Conservation (phyloP, 2,888 invertebrate species). For the Calameuta pallipes region DNA sequence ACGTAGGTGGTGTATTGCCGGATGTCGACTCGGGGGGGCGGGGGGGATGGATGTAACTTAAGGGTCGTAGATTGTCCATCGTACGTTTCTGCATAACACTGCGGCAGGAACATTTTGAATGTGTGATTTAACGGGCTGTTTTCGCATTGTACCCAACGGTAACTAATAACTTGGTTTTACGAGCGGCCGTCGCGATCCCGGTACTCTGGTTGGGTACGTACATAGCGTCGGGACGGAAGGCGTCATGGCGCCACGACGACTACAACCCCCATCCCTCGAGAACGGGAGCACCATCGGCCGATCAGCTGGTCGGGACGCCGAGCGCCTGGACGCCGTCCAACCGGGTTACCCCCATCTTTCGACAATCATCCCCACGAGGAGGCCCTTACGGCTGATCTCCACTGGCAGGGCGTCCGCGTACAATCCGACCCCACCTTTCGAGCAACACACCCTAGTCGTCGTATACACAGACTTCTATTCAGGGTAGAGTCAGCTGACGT, state of each 20-base stretch:
- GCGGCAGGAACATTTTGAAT: conserved; percentile 12
- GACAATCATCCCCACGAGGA: conserved; percentile 6
- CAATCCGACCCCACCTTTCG: neutral
- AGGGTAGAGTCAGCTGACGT: neutral
- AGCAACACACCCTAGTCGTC: neutral
- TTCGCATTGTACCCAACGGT: conserved; percentile 48
- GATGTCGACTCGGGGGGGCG: neutral
- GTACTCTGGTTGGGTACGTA: conserved; percentile 1
- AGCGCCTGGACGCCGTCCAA: conserved; percentile 62
- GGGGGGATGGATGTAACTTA: neutral
- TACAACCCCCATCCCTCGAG: conserved; percentile 42
- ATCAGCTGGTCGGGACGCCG: conserved; percentile 57
- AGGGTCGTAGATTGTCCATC: neutral
- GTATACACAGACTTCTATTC: neutral
- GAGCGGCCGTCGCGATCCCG: conserved; percentile 43
- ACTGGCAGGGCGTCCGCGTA: neutral
- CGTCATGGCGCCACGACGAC: conserved; percentile 59
- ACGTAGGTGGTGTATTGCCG: neutral
- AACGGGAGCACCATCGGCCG: conserved; percentile 35
- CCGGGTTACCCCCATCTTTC: conserved; percentile 56
- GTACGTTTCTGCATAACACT: neutral
- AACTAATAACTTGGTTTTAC: conserved; percentile 62
- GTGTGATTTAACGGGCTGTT: conserved; percentile 58
- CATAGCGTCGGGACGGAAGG: conserved; percentile 20
- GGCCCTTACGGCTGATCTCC: conserved; percentile 14